Evolutionary conservation across 2,888 invertebrate genomes (phyloP).

Genomic region (Pandemis corylana): DNA sequence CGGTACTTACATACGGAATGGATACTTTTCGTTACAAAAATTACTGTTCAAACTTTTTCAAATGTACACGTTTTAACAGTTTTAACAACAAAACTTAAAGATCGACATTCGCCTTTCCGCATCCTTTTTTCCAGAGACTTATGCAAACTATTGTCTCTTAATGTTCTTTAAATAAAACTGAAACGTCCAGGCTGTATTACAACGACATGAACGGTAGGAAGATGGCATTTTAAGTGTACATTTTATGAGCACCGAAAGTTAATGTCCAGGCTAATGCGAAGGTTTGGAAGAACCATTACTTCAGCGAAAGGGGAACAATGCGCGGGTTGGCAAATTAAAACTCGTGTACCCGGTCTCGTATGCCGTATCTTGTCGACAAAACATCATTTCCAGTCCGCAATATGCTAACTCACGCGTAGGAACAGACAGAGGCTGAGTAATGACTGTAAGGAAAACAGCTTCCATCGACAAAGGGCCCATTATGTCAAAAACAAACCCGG

Average conservation of each 20-base stretch:
- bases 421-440: constrained; percentile 58
- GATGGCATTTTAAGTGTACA: constrained; percentile 15
- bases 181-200: not conserved
- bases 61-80: not conserved
- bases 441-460: constrained; percentile 64
- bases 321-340: constrained; percentile 36
- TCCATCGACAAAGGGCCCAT: constrained; percentile 72
- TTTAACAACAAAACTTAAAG: not conserved
- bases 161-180: constrained; percentile 2
- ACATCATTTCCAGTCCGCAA: constrained; percentile 49
- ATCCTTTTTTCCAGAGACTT: not conserved
- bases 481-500: constrained; percentile 78
- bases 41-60: not conserved
- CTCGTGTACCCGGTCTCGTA: constrained; percentile 27
- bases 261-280: constrained; percentile 27
- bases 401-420: constrained; percentile 64
- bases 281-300: constrained; percentile 30
- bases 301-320: constrained; percentile 30
- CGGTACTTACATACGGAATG: constrained; percentile 61
- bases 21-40: constrained; percentile 48
- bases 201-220: constrained; percentile 9
- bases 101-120: no score
- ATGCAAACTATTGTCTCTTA: not conserved
- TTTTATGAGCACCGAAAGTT: constrained; percentile 17
- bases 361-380: constrained; percentile 41